Evolutionary conservation across 2,113 vertebrate species (phyloP), one percentile per base, ranked within the genome.

Genomic region (Ptilonorhynchus violaceus): DNA sequence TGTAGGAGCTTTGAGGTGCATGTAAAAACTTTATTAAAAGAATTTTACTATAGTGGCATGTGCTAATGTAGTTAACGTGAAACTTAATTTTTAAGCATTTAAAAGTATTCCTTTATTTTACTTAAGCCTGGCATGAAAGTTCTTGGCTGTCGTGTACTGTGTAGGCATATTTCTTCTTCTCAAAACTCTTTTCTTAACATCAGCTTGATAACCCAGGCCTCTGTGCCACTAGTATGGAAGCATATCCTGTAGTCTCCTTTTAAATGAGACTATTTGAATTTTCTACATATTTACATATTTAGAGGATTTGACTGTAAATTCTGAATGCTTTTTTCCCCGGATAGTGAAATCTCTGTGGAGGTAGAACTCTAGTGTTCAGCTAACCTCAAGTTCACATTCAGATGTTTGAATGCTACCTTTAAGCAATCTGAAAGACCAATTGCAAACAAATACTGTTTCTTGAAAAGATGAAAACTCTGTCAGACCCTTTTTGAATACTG

Each of bases 1-100:
- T 93, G 52, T 77, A 90, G 85, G 55, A 91, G 18, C 60, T 97
- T 97, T 96, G 87, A 95, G 78, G 70, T 97, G 98, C 97, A 97
- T 97, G 97, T 85, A 44, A 59, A 94, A 83, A 37, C 47, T 47
- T 63, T 63, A 66, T 82, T 88, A 79, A 70, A 88, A 72, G 21
- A 85, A 74, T 73, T 52, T 84, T 56, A 85, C 53, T 91, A 28
- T 95, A 89, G 63, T 91, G 76, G 88, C 91, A 96, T 95, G 78
- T 97, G 73, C 85, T 86, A 64, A 89, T 52, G 20, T 76, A 49
- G 74, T 46, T 56, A 80, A 74, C 44, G 39, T 94, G 35, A 81
- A 76, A 79, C 58, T 63, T 31, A 49, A 19, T 81, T 94, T 90
- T 89, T 37, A 70, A 90, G 69, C 10, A 19, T 95, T 96, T 87